phyloP scores from a whole-genome alignment of 2,888 invertebrate species.

The Agriopis marginaria region DNA sequence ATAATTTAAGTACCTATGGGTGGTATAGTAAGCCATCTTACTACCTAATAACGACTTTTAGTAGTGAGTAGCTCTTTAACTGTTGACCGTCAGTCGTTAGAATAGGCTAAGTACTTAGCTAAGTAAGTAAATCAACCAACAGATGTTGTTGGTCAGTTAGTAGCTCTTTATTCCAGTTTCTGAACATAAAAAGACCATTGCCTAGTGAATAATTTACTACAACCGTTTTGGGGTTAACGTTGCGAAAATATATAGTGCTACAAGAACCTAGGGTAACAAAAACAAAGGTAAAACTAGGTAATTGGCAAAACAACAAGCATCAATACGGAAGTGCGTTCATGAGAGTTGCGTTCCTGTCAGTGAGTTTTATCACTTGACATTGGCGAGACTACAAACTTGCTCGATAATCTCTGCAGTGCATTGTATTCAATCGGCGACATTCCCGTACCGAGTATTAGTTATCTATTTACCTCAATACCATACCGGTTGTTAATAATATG shows the following conservation, averaged over 20 bases:
- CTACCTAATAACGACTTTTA: no score
- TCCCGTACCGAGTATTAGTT: conserved; percentile 58
- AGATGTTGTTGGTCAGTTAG: neutral
- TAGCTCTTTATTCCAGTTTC: neutral
- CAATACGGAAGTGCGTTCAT: conserved; percentile 24
- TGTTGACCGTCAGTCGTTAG: no score
- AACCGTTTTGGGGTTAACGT: conserved; percentile 32
- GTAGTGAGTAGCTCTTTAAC: no score
- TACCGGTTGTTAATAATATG: conserved; percentile 73
- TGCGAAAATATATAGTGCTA: conserved; percentile 22
- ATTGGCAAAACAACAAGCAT: conserved; percentile 15
- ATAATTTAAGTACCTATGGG: no score
- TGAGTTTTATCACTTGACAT: conserved; percentile 16
- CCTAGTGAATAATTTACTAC: conserved; percentile 19
- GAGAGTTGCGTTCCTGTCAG: conserved; percentile 13
- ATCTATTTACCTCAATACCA: conserved; percentile 68
- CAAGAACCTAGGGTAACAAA: conserved; percentile 24
- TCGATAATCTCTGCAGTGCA: conserved; percentile 40
- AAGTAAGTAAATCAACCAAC: no score
- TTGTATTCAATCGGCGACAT: conserved; percentile 56
- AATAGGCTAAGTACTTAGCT: no score
- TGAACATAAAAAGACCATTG: conserved; percentile 28
- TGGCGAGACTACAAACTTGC: conserved; percentile 13
- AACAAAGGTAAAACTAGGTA: conserved; percentile 32
- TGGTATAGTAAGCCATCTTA: no score